A percentile compares a stretch with the other conserved stretches of the same genome.
Conservation (phyloP, 2,797 vertebrate species). For the Craterocephalus amniculus region DNA sequence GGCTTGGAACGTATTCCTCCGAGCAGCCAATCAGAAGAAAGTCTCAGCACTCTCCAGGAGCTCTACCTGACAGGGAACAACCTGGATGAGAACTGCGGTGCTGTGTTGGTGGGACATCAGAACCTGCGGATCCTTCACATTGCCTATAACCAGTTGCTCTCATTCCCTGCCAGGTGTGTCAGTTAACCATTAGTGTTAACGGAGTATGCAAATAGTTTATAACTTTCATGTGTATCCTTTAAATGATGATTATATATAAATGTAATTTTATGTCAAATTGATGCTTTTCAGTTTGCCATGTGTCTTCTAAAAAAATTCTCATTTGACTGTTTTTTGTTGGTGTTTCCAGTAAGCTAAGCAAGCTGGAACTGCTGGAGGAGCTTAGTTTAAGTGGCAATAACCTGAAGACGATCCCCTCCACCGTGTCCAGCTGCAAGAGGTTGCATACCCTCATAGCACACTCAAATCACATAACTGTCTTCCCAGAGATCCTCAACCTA, state of each 20-base stretch:
- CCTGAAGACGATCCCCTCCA: slow-evolving; percentile 94
- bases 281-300: neutral
- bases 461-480: slow-evolving; percentile 93
- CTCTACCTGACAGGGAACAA: slow-evolving; percentile 92
- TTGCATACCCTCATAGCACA: slow-evolving; percentile 94
- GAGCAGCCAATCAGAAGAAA: slow-evolving; percentile 88
- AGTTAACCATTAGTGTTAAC: neutral
- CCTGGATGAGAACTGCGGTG: slow-evolving; percentile 91
- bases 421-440: slow-evolving; percentile 92
- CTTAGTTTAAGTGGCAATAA: slow-evolving; percentile 96
- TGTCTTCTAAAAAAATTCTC: neutral
- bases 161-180: slow-evolving; percentile 92
- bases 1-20: slow-evolving; percentile 90
- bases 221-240: neutral
- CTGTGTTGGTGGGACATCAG: slow-evolving; percentile 89
- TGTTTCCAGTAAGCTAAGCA: slow-evolving; percentile 90
- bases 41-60: slow-evolving; percentile 92
- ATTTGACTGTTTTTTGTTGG: slow-evolving; percentile 8
- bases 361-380: slow-evolving; percentile 94
- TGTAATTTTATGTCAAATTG: neutral
- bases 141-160: slow-evolving; percentile 92
- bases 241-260: neutral
- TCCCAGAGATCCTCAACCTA: slow-evolving; percentile 94
- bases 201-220: neutral
- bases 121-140: slow-evolving; percentile 92